Conservation (phyloP, 64 coral and sea anemone species). For the Trachythela sp. region DNA sequence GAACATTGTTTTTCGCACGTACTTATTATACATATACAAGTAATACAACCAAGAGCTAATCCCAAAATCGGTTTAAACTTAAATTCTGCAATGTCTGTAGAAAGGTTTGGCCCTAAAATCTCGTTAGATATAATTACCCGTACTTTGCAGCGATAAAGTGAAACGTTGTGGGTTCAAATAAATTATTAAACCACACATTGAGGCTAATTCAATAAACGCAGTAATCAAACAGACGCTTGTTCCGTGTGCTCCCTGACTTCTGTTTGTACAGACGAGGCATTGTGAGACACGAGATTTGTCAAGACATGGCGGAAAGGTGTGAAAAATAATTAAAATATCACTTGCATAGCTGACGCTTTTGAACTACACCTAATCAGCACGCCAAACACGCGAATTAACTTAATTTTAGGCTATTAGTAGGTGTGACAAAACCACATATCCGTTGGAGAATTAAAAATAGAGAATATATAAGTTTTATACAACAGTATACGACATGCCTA, state of each 20-base stretch:
- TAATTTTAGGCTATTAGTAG: slow-evolving; percentile 10
- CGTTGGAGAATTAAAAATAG: neutral
- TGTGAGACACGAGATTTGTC: neutral
- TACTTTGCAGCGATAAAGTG: neutral
- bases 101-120: neutral
- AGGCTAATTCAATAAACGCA: neutral
- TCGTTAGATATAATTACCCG: neutral
- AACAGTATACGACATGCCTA: neutral
- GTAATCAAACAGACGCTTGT: neutral
- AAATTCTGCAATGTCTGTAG: neutral
- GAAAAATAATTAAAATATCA: neutral
- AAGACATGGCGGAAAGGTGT: neutral
- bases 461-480: neutral
- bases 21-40: neutral
- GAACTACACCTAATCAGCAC: neutral
- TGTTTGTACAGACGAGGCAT: neutral
- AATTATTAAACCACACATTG: neutral
- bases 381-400: neutral
- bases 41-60: neutral
- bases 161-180: neutral
- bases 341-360: neutral
- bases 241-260: too few species aligned
- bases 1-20: neutral
- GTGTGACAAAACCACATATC: slow-evolving; percentile 11
- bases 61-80: neutral